Evolutionary conservation across 2,797 vertebrate genomes (phyloP).

Genomic region (Esox lucius): DNA sequence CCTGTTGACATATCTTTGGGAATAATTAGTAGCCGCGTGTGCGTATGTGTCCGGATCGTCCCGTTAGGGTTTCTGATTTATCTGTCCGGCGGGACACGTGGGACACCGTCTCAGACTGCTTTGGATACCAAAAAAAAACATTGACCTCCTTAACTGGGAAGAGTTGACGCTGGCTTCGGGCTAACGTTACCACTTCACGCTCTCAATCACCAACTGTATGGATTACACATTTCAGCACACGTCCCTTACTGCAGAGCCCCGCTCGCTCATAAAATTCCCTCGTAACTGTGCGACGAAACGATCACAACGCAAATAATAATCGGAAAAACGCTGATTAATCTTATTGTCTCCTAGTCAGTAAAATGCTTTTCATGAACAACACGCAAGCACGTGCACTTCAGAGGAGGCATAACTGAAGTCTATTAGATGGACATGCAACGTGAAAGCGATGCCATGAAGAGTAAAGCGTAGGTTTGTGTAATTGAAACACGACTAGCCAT

Average conservation of each 20-base stretch:
- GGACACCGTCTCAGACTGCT: constrained; percentile 45
- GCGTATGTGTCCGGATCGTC: constrained; percentile 17
- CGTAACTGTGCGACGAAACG: constrained; percentile 2
- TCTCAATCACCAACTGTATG: constrained; percentile 51
- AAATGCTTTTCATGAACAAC: background rate
- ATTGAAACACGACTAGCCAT: background rate
- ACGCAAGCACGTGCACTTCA: too few relatives aligned
- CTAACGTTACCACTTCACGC: constrained; percentile 52
- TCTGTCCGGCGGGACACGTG: constrained; percentile 57
- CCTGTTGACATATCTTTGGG: constrained; percentile 52
- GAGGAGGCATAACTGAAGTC: too few relatives aligned
- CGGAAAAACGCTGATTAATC: too few relatives aligned
- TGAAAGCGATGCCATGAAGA: too few relatives aligned
- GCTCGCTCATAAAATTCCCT: constrained; percentile 30
- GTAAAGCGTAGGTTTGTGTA: background rate
- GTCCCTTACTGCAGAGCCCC: constrained; percentile 27
- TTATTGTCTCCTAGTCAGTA: too few relatives aligned
- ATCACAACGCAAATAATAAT: too few relatives aligned
- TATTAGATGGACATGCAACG: too few relatives aligned
- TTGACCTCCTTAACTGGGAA: constrained; percentile 75
- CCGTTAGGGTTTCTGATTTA: constrained; percentile 75
- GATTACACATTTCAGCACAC: constrained; percentile 76
- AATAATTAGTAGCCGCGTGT: constrained; percentile 58
- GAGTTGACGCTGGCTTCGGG: constrained; percentile 25
- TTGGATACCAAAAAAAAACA: constrained; percentile 71